These are phyloP conservation scores for Diplazon laetatorius DNA, from an alignment of 2,888 invertebrate species.

Conservation along the genomic window DNA sequence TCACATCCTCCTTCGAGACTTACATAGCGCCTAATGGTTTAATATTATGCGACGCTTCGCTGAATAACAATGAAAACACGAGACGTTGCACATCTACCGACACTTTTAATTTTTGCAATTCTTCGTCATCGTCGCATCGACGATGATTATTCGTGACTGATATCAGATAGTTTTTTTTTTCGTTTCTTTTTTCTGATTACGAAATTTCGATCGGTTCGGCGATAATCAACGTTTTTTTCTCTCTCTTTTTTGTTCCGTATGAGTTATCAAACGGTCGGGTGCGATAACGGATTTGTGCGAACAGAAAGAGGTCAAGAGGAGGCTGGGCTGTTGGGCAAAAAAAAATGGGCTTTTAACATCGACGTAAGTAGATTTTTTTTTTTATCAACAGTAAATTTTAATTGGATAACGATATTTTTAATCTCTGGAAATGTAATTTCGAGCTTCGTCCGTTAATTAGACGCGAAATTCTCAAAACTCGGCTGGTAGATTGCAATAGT, in stretches of 20 bases:
- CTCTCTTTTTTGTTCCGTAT: slow-evolving; percentile 2
- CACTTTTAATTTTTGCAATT: slow-evolving; percentile 26
- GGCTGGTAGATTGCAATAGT: too few relatives aligned
- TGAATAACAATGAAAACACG: slow-evolving; percentile 47
- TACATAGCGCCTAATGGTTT: slow-evolving; percentile 24
- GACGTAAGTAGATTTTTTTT: background rate
- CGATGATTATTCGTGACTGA: background rate
- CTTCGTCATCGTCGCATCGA: background rate
- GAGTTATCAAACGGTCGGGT: slow-evolving; percentile 17
- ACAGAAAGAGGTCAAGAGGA: background rate
- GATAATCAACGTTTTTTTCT: too few relatives aligned
- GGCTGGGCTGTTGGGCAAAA: background rate
- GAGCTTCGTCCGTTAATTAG: background rate
- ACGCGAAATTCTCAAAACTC: too few relatives aligned
- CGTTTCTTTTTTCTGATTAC: slow-evolving; percentile 6
- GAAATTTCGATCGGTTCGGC: background rate
- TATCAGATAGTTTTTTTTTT: too few relatives aligned
- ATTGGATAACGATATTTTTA: background rate
- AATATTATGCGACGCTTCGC: slow-evolving; percentile 26
- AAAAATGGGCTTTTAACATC: background rate
- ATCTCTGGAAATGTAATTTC: background rate
- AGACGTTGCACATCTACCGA: slow-evolving; percentile 44
- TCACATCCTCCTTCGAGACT: slow-evolving; percentile 1
- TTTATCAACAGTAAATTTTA: background rate
- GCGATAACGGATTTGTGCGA: background rate